Percentiles rank a stretch among this genome's conserved stretches.
Evolutionary conservation across 1,140 invertebrate genomes (phyloP).

Genomic region (Cyphomyrmex costatus): DNA sequence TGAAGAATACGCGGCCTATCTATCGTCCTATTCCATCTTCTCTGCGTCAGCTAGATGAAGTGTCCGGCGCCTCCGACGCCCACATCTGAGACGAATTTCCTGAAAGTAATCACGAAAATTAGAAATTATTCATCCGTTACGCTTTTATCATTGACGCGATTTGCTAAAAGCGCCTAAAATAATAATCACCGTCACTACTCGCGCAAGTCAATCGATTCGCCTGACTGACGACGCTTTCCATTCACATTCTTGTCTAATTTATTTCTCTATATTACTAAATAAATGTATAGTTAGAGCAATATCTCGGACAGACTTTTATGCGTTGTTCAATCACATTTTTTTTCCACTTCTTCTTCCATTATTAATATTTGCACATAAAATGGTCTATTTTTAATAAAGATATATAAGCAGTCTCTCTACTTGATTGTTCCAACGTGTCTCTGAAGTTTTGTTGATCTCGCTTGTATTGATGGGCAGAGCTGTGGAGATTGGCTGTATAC

Average conservation of each 20-base stretch:
- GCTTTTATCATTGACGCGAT: conserved; percentile 1
- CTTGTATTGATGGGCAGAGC: too few species aligned
- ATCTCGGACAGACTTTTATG: too few species aligned
- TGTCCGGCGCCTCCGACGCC: conserved; percentile 62
- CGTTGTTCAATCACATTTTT: too few species aligned
- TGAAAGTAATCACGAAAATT: conserved; percentile 48
- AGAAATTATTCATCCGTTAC: conserved; percentile 19
- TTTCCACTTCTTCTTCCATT: too few species aligned
- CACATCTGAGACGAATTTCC: conserved; percentile 49
- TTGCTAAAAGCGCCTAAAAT: conserved; percentile 59
- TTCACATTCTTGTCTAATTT: not conserved
- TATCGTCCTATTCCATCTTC: not conserved
- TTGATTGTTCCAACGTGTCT: too few species aligned
- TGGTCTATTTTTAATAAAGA: too few species aligned
- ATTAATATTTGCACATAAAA: too few species aligned
- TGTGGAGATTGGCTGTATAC: too few species aligned
- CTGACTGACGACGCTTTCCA: not conserved
- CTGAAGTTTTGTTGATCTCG: too few species aligned
- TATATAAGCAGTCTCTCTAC: too few species aligned
- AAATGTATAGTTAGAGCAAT: not conserved
- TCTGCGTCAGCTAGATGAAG: conserved; percentile 19
- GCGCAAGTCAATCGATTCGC: not conserved
- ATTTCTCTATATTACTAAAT: not conserved
- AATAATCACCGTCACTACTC: conserved; percentile 33
- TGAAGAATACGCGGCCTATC: conserved; percentile 30